phyloP scores from a whole-genome alignment of 2,888 invertebrate genomes.

The Pecten maximus region DNA sequence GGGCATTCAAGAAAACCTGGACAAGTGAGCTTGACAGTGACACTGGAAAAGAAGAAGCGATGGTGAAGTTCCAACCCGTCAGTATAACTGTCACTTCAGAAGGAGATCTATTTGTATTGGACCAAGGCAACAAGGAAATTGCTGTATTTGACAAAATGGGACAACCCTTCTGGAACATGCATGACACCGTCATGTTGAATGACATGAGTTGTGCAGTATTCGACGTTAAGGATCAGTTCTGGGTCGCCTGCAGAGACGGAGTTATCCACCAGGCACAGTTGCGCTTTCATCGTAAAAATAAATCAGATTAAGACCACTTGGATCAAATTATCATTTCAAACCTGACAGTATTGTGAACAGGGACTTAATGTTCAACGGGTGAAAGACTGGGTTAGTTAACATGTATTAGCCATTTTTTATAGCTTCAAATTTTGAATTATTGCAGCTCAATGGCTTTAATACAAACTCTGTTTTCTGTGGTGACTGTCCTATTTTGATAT shows the following conservation, averaged over 20 bases:
- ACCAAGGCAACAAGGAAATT: not conserved
- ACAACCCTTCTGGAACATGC: not conserved
- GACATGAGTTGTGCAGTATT: not conserved
- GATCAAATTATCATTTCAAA: no score
- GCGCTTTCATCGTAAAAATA: not conserved
- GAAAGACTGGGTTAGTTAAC: no score
- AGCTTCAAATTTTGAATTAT: no score
- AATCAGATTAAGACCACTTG: not conserved
- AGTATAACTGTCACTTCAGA: not conserved
- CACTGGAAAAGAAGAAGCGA: not conserved
- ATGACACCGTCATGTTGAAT: not conserved
- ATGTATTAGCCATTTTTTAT: no score
- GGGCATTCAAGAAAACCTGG: not conserved
- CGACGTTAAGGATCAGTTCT: not conserved
- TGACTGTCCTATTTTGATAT: no score
- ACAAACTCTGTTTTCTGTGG: no score
- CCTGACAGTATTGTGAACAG: no score
- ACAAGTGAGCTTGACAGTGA: not conserved
- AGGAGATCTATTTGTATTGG: not conserved
- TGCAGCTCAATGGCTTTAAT: no score
- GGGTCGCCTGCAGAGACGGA: not conserved
- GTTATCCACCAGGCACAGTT: not conserved
- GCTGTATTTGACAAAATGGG: not conserved
- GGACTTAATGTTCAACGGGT: no score
- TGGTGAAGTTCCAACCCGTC: not conserved